phyloP scores from a whole-genome alignment of 2,888 invertebrate species.

The Salpingus planirostris region DNA sequence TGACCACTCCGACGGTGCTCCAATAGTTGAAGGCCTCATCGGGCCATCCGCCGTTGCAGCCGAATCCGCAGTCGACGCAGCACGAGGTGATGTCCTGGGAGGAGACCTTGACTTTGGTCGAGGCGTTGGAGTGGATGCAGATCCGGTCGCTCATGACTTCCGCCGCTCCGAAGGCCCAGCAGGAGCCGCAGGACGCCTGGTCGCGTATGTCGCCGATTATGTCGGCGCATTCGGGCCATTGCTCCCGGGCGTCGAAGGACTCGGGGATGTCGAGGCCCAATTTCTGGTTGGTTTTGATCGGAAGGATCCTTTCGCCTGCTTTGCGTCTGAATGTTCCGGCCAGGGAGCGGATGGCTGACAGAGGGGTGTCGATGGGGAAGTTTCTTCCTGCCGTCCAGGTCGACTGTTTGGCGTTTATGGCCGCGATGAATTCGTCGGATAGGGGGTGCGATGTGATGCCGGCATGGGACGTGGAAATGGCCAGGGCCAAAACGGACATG shows the following conservation, averaged over 20 bases:
- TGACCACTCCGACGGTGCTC: conserved; percentile 71
- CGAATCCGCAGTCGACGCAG: conserved; percentile 65
- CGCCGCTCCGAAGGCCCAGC: conserved; percentile 85
- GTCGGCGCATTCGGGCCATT: conserved; percentile 78
- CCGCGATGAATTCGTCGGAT: conserved; percentile 61
- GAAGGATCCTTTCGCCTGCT: conserved; percentile 43
- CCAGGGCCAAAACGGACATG: too few species aligned
- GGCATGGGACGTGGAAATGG: too few species aligned
- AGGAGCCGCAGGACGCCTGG: conserved; percentile 82
- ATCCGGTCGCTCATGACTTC: conserved; percentile 80
- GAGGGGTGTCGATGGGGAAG: conserved; percentile 52
- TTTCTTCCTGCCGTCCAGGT: conserved; percentile 78
- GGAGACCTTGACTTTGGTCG: conserved; percentile 61
- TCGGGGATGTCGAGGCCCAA: conserved; percentile 45
- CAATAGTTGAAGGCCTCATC: conserved; percentile 76
- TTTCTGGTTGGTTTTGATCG: neutral
- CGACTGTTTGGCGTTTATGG: conserved; percentile 56
- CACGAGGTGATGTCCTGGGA: conserved; percentile 75
- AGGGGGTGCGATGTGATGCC: conserved; percentile 49
- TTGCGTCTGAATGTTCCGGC: conserved; percentile 26
- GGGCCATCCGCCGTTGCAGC: conserved; percentile 74
- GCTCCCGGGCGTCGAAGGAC: conserved; percentile 66
- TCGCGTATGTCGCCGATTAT: conserved; percentile 70
- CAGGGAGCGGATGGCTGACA: conserved; percentile 56
- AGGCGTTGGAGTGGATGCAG: conserved; percentile 68